A percentile compares a stretch with the other conserved stretches of the same genome.
phyloP scores from a whole-genome alignment of 2,797 vertebrate species.

The Alcedo atthis region DNA sequence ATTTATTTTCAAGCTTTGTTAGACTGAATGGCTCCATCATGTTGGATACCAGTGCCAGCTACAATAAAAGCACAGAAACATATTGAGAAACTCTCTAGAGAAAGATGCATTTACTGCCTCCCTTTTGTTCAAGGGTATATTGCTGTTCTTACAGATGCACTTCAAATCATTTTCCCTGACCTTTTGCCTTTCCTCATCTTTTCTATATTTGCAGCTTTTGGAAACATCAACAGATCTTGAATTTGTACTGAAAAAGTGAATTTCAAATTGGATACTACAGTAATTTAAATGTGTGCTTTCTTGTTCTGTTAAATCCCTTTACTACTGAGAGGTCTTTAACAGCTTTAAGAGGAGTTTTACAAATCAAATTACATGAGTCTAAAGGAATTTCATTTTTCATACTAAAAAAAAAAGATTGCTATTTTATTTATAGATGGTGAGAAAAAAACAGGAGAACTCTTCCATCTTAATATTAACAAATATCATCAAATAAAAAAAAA shows the following conservation, averaged over 20 bases:
- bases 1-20: neutral
- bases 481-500: neutral
- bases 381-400: neutral
- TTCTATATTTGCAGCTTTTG: neutral
- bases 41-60: neutral
- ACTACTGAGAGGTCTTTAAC: neutral
- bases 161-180: neutral
- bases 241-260: neutral
- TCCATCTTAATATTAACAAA: neutral
- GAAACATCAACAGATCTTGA: neutral
- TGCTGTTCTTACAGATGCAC: neutral
- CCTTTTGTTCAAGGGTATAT: neutral
- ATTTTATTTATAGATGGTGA: neutral
- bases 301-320: neutral
- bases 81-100: neutral
- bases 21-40: neutral
- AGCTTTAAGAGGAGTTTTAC: neutral
- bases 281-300: neutral
- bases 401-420: neutral
- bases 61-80: neutral
- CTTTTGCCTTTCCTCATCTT: neutral
- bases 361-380: neutral
- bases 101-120: neutral
- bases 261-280: neutral
- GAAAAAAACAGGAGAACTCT: neutral